Base-by-base conservation (phyloP, 2,888 invertebrate genomes). In the Allophyes oxyacanthae region DNA sequence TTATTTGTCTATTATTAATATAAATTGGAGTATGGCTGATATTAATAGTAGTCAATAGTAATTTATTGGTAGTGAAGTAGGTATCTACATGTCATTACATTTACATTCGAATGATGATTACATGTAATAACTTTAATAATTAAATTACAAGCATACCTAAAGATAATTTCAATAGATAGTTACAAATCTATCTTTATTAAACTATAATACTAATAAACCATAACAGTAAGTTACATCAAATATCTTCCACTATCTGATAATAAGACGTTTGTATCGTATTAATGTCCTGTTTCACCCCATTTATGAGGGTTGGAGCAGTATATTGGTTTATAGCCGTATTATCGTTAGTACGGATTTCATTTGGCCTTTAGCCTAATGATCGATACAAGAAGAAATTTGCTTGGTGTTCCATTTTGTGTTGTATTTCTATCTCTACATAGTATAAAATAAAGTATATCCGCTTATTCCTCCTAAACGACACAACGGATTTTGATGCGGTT, bases 251-350 rank as follows among this genome's bases (percentile, higher is more conserved):
- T 53, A 66, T 61, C 55, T 40, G 56, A 51, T 71, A 68, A 65
- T 70, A 49, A 51, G 25, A 30, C 43, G 41, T 48, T 58, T 64
- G 45, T 54, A 52, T 28, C 26, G 41, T 51, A 70, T 71, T 64
- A 65, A 71, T 66, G 48, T 51, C 37, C 53, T 45, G 41, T 45
- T 62, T 42, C 51, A 52, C 15, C 37, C 55, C 37, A n/a, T 51
- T 56, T 69, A 61, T 55, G 54, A 54, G 54, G 67, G 62, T 72
- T 38, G 14, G 32, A 38, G 50, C 67, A 11, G 48, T 62, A 57
- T 71, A 66, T 54, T 52, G 67, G 60, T 68, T 71, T 67, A 67
- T 70, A 14, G 65, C 45, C 43, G 42, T 41, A 72, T 69, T 57
- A 65, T 71, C 72, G 57, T 72, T 66, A 62, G 51, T 33, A 41